A percentile compares a stretch with the other conserved stretches of the same genome.
These are phyloP conservation scores for Sitobion miscanthi DNA, from an alignment of 1,140 invertebrate species.

Conservation along the genomic window DNA sequence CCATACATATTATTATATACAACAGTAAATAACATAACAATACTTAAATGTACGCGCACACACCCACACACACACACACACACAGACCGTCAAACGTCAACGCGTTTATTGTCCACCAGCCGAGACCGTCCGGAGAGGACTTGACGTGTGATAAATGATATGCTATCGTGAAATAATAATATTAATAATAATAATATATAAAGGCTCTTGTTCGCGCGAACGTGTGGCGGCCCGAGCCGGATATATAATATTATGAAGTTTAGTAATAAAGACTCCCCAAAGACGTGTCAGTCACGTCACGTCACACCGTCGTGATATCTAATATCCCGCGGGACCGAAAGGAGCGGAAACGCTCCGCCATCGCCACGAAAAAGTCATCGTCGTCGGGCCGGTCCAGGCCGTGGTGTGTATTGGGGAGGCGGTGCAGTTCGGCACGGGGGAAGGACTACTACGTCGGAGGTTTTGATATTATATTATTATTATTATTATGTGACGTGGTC, in stretches of 20 bases:
- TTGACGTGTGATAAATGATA: constrained; percentile 39
- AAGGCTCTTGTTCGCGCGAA: neutral
- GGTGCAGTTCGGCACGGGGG: too few species aligned
- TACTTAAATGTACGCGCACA: neutral
- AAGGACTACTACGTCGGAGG: neutral
- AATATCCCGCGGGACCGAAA: constrained; percentile 21
- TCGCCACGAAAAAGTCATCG: neutral
- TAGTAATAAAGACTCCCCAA: constrained; percentile 46
- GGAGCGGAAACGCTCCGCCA: neutral
- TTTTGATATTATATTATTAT: neutral
- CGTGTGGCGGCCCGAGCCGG: neutral
- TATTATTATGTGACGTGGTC: neutral
- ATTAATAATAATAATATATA: neutral
- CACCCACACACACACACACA: neutral
- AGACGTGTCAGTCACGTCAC: constrained; percentile 36
- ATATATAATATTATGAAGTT: constrained; percentile 39
- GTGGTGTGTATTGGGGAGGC: neutral
- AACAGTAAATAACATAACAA: neutral
- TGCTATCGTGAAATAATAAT: constrained; percentile 38
- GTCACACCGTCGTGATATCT: constrained; percentile 4
- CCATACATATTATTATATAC: neutral
- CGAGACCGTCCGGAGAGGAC: neutral
- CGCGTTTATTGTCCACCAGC: neutral
- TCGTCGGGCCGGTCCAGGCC: neutral
- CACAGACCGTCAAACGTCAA: neutral